Percentiles rank a stretch among this genome's conserved stretches.
These are phyloP conservation scores for Romanomermis culicivorax DNA, from an alignment of 2,888 invertebrate genomes.

Conservation along the genomic window DNA sequence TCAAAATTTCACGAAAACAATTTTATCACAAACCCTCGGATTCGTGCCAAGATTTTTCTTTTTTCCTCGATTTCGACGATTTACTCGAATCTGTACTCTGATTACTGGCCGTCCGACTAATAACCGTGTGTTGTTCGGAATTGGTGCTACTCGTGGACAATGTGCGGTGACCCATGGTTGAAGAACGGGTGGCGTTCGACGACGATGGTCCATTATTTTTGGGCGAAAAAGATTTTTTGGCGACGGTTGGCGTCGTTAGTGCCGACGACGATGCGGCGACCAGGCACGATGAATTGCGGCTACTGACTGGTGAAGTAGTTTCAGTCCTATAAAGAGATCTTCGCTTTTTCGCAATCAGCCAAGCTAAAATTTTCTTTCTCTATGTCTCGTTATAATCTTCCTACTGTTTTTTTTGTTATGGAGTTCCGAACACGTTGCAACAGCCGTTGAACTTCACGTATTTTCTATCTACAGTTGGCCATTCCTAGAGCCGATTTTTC, in stretches of 20 bases:
- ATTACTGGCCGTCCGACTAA: conserved; percentile 4
- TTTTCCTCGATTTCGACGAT: conserved; percentile 2
- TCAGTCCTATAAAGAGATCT: no score
- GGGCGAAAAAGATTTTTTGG: not conserved
- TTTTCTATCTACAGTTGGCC: no score
- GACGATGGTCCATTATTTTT: not conserved
- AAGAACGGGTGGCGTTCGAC: not conserved
- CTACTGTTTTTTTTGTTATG: no score
- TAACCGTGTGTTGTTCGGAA: not conserved
- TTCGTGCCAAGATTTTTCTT: conserved; percentile 8
- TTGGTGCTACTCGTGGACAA: not conserved
- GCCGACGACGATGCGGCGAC: not conserved
- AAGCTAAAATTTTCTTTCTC: no score
- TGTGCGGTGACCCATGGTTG: not conserved
- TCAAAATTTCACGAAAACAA: no score
- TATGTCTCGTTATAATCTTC: no score
- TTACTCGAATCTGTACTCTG: conserved; percentile 9
- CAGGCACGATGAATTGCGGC: not conserved
- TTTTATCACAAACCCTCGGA: conserved; percentile 2
- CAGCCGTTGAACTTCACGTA: no score
- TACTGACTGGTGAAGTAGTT: not conserved
- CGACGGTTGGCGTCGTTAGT: not conserved
- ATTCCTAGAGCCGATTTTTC: no score
- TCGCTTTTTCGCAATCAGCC: no score
- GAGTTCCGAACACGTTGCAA: no score